Conservation (phyloP, 2,797 vertebrate genomes). For the Periparus ater region DNA sequence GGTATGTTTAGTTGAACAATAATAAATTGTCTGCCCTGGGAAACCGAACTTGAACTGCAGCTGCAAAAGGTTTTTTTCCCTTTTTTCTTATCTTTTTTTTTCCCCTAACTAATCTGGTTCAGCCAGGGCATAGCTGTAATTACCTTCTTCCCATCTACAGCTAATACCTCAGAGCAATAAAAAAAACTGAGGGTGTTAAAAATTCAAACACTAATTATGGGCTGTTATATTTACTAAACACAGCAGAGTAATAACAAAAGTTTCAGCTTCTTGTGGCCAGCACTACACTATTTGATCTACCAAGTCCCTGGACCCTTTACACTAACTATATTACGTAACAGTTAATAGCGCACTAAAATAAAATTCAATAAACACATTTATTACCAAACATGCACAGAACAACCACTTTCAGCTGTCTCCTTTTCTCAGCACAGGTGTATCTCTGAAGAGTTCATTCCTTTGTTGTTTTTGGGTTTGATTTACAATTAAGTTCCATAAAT, state of each 20-base stretch:
- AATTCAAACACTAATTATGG: conserved; percentile 62
- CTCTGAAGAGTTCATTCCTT: conserved; percentile 7
- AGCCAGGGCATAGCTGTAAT: conserved; percentile 67
- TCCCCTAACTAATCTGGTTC: conserved; percentile 46
- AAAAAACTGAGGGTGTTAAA: conserved; percentile 75
- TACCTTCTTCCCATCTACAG: conserved; percentile 73
- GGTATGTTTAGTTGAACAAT: conserved; percentile 74
- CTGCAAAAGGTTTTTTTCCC: conserved; percentile 29
- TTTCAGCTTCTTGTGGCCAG: conserved; percentile 44
- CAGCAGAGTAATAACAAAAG: conserved; percentile 54
- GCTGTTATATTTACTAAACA: conserved; percentile 72
- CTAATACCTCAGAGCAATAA: conserved; percentile 70
- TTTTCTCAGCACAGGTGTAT: conserved; percentile 31
- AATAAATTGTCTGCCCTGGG: conserved; percentile 69
- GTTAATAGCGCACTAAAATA: conserved; percentile 54
- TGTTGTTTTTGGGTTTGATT: conserved; percentile 29
- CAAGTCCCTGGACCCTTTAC: conserved; percentile 29
- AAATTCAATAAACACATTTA: conserved; percentile 49
- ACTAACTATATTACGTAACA: conserved; percentile 35
- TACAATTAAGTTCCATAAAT: conserved; percentile 30
- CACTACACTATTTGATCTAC: conserved; percentile 36
- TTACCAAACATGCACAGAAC: neutral
- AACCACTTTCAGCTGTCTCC: neutral
- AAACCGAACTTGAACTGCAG: conserved; percentile 71
- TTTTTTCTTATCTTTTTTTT: neutral